A percentile compares a stretch with the other conserved stretches of the same genome.
Evolutionary conservation across 2,888 invertebrate genomes (phyloP).

Genomic region (Mactromeris polynyma): DNA sequence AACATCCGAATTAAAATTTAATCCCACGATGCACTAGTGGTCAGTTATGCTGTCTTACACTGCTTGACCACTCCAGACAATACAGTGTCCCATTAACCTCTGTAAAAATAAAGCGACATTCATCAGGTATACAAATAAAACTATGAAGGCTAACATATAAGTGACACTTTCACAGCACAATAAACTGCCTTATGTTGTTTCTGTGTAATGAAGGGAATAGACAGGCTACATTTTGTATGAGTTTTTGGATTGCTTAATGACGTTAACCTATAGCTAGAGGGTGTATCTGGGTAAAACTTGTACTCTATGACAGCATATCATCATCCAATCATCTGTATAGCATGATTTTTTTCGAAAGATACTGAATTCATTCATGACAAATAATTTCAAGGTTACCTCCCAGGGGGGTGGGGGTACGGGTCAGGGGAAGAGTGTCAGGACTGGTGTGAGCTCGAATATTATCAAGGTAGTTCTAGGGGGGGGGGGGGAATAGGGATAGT

Average conservation of each 20-base stretch:
- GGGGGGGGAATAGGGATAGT: too few species aligned
- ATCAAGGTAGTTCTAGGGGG: too few species aligned
- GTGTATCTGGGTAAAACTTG: background rate
- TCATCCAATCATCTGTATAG: background rate
- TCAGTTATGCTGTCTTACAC: background rate
- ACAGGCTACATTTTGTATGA: background rate
- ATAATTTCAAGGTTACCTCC: too few species aligned
- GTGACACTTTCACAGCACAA: background rate
- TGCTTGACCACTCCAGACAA: background rate
- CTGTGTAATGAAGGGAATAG: background rate
- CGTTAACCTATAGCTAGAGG: background rate
- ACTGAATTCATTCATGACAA: too few species aligned
- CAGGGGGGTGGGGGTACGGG: too few species aligned
- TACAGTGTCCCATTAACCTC: background rate
- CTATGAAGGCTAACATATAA: background rate
- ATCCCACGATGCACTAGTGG: background rate
- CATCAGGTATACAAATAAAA: background rate
- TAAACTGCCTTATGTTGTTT: background rate
- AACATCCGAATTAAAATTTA: background rate
- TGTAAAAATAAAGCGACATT: background rate
- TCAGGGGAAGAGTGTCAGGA: too few species aligned
- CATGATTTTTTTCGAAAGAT: background rate
- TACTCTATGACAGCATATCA: background rate
- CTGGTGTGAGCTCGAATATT: too few species aligned
- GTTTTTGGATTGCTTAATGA: background rate